Evolutionary conservation across 2,113 vertebrate genomes (phyloP), one percentile per base, ranked within the genome.

Genomic region (Otis tarda): DNA sequence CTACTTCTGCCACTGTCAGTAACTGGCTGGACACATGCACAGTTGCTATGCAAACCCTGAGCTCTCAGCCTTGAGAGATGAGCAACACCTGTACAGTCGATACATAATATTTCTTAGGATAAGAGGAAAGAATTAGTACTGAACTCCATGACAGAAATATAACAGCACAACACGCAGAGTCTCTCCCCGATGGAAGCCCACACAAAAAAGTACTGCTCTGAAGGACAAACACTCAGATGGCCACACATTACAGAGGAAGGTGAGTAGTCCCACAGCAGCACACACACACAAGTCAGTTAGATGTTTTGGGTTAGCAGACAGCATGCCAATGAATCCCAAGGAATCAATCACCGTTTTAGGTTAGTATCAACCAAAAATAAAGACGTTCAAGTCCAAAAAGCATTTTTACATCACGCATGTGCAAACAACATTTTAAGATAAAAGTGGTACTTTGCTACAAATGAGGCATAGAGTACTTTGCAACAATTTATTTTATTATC

Each of bases 401-500:
- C 18, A 33, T 30, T 93, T 90, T 87, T 73, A 70, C 63, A 59
- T 49, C 59, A 71, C 33, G 49, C 14, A 13, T 33, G 55, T 33
- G 55, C 63, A 95, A 97, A 78, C 65, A 93, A 37, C 69, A 63
- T 56, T 94, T 92, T 69, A 79, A 70, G 55, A 80, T 50, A 83
- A 83, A 87, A 83, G 52, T 33, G 47, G 33, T 49, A 52, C 60
- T 93, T 94, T 17, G 10, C 30, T 90, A 76, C 50, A 92, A 88
- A 88, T 53, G 59, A 88, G 41, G 55, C 41, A 90, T 65, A 33
- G 71, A 84, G 16, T 60, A 65, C 43, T 95, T 57, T 1, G 7
- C 63, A 95, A 74, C 59, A 67, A 74, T 91, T 96, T 90, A 89
- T 92, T 96, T 98, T 81, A 85, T 83, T 95, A 93, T 71, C 79